Percentiles rank a stretch among this genome's conserved stretches.
Conservation (phyloP, 2,797 vertebrate species). For the Onychomys arenicola region DNA sequence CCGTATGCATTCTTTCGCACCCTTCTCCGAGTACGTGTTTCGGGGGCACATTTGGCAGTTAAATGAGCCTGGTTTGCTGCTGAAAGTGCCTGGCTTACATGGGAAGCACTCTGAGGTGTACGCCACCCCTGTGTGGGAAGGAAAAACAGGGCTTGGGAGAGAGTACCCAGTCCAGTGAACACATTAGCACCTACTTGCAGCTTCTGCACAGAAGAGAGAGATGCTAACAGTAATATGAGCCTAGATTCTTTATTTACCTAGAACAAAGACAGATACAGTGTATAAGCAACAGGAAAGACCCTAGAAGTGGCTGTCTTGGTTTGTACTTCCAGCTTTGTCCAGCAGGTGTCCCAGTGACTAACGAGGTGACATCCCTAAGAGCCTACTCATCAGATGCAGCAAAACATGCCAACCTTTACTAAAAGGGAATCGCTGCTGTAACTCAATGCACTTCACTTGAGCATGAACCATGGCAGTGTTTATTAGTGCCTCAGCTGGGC, state of each 20-base stretch:
- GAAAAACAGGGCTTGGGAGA: background rate
- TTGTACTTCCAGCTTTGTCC: constrained; percentile 72
- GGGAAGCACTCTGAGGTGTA: constrained; percentile 98
- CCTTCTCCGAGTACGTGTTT: constrained; percentile 94
- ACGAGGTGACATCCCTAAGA: background rate
- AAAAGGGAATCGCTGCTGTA: constrained; percentile 44
- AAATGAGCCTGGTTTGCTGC: constrained; percentile 92
- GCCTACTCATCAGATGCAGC: background rate
- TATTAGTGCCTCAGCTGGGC: background rate
- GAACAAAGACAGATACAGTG: background rate
- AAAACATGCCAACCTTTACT: constrained; percentile 34
- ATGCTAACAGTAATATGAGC: background rate
- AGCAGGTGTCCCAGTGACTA: constrained; percentile 78
- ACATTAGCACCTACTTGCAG: background rate
- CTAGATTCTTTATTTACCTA: background rate
- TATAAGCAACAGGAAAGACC: background rate
- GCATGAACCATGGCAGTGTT: background rate
- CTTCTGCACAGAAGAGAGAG: background rate
- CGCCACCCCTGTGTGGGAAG: constrained; percentile 92
- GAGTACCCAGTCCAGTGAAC: background rate
- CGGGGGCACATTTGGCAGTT: constrained; percentile 93
- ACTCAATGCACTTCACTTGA: constrained; percentile 44
- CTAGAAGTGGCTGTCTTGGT: background rate
- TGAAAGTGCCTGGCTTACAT: constrained; percentile 96
- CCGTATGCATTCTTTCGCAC: constrained; percentile 93